A percentile compares a stretch with the other conserved stretches of the same genome.
These are phyloP conservation scores for Dreissena rostriformis DNA, from an alignment of 1,140 invertebrate genomes.

Conservation along the genomic window DNA sequence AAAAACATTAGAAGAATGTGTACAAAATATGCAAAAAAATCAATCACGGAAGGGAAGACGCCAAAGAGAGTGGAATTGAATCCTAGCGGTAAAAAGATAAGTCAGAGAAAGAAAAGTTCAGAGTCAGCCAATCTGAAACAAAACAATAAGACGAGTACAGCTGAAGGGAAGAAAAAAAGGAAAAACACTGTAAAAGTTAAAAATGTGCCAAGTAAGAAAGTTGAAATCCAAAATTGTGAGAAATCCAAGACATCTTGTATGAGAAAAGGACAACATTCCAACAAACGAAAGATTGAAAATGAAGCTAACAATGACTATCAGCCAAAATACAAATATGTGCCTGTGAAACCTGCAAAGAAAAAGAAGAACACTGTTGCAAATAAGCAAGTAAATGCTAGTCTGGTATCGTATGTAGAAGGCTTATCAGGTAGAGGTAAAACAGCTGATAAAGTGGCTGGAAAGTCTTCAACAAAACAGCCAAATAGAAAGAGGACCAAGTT, in stretches of 20 bases:
- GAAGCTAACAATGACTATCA: background rate
- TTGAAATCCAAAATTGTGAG: too few species aligned
- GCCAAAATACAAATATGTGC: slow-evolving; percentile 16
- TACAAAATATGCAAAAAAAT: too few species aligned
- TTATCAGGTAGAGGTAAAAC: background rate
- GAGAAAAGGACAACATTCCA: too few species aligned
- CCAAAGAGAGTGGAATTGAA: too few species aligned
- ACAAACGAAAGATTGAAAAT: too few species aligned
- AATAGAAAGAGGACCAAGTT: too few species aligned
- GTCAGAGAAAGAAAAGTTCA: too few species aligned
- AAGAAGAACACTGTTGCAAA: background rate
- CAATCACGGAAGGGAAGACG: too few species aligned
- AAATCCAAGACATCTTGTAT: too few species aligned
- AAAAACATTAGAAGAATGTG: too few species aligned
- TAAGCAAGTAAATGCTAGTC: background rate
- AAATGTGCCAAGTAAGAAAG: background rate
- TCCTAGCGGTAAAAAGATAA: too few species aligned
- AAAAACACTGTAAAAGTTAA: slow-evolving; percentile 14
- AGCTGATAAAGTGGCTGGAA: background rate
- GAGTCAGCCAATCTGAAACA: too few species aligned
- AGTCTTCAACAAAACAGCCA: background rate
- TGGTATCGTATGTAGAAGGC: background rate
- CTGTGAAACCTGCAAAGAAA: slow-evolving; percentile 21
- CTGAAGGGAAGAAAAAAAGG: slow-evolving; percentile 1
- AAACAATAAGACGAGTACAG: background rate